Evolutionary conservation across 2,888 invertebrate genomes (phyloP), one percentile per base, ranked within the genome.

Genomic region (Oxyteleia sp.): DNA sequence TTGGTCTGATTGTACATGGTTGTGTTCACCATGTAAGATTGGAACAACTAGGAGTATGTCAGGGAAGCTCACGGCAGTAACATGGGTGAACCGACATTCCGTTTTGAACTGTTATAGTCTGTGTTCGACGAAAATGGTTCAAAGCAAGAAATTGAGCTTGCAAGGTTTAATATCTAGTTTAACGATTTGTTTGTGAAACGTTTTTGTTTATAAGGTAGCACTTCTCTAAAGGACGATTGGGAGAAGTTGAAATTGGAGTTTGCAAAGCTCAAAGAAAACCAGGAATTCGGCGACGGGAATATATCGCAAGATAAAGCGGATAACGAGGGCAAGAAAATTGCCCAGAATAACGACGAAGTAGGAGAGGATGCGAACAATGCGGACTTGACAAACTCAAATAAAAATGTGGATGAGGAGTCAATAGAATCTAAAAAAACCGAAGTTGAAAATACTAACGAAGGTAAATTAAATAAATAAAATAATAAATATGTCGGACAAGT

Each of bases 21-120:
- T 69, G 69, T 69, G 69, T 69, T 69, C 69, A 55, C 38, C 35
- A 13, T 29, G n/a, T 45, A 57, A 16, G 41, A 55, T 8, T 55
- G 11, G 45, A 43, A 8, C 13, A 26, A 53, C 53, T 55, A 26
- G 43, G 23, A 26, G 20, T 55, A 23, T 13, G 38, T 11, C 1
- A 16, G 16, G 45, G 0, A 13, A 13, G 15, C 18, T 51, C 23
- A 7, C 43, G 68, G 15, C 8, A 55, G 68, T 68, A 68, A 68
- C 68, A 15, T 38, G 53, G 10, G 32, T 55, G 16, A n/a, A 1
- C 5, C 10, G 41, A n/a, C 26, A 16, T 51, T 68, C 53, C 20
- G 68, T 11, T 68, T 38, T 13, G 15, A 16, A 4, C 43, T 18
- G 32, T 45, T 16, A 4, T 16, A 45, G n/a, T 43, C 38, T 69